Conservation (phyloP, 2,113 vertebrate species). For the Percina caprodes region DNA sequence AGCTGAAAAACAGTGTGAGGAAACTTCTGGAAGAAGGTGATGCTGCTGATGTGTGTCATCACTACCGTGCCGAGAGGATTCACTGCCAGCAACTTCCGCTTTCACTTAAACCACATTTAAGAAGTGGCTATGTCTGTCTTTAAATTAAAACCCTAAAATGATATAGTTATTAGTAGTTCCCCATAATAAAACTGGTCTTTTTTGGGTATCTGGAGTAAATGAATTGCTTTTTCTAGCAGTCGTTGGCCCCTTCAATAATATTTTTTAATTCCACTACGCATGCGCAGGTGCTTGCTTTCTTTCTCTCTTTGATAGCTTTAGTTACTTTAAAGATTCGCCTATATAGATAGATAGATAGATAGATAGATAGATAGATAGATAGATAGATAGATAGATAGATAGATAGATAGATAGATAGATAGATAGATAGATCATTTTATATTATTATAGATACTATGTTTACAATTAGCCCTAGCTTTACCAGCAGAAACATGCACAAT, state of each 20-base stretch:
- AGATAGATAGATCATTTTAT: no score
- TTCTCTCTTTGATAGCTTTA: neutral
- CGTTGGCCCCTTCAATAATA: neutral
- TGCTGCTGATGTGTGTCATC: conserved; percentile 51
- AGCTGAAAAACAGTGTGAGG: conserved; percentile 19
- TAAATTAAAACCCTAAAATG: neutral
- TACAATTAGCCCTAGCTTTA: neutral
- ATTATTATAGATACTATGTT: neutral
- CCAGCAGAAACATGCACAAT: neutral
- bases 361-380: no score
- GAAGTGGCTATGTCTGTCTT: neutral
- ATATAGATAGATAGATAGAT: no score
- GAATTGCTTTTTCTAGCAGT: accelerated
- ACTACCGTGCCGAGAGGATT: conserved; percentile 32
- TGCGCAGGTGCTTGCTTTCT: neutral
- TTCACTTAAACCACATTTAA: neutral
- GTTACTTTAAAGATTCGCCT: neutral
- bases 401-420: no score
- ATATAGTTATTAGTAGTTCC: accelerated
- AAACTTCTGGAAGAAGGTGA: conserved; percentile 81
- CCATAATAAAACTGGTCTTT: accelerated
- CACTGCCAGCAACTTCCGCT: conserved; percentile 50
- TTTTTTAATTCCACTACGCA: neutral
- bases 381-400: no score
- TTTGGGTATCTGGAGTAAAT: neutral